Percentiles rank a stretch among this genome's conserved stretches.
These are phyloP conservation scores for Torymus tubicola DNA, from an alignment of 2,888 invertebrate species.

Conservation along the genomic window DNA sequence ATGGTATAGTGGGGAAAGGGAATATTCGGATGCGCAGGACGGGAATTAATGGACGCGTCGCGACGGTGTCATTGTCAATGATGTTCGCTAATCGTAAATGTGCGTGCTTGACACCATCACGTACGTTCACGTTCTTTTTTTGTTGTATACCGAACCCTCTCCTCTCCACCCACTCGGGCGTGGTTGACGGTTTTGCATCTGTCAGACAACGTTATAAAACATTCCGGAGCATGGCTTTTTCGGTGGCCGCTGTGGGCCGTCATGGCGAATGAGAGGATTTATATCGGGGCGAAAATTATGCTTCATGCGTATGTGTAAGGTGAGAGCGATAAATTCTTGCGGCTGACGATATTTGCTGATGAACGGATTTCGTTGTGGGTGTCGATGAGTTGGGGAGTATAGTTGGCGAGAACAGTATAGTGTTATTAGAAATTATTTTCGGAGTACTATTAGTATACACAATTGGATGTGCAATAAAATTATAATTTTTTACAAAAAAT, in stretches of 20 bases:
- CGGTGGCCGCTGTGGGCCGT: not conserved
- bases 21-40: conserved; percentile 11
- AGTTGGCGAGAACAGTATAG: too few relatives aligned
- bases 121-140: not conserved
- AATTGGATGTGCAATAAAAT: too few relatives aligned
- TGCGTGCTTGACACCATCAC: conserved; percentile 25
- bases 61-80: conserved; percentile 44
- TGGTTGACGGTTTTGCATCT: conserved; percentile 51
- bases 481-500: too few relatives aligned
- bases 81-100: conserved; percentile 54
- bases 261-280: conserved; percentile 28
- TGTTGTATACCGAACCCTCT: too few relatives aligned
- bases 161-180: not conserved
- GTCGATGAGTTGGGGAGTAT: too few relatives aligned
- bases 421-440: too few relatives aligned
- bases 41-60: conserved; percentile 47
- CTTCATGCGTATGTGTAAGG: too few relatives aligned
- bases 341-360: not conserved
- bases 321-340: too few relatives aligned
- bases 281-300: conserved; percentile 13
- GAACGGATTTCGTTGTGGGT: not conserved
- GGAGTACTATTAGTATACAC: too few relatives aligned
- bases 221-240: conserved; percentile 41
- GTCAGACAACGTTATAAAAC: conserved; percentile 57
- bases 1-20: too few relatives aligned